Base-by-base conservation (phyloP, 2,797 vertebrate genomes). In the Sebastes reedi region DNA sequence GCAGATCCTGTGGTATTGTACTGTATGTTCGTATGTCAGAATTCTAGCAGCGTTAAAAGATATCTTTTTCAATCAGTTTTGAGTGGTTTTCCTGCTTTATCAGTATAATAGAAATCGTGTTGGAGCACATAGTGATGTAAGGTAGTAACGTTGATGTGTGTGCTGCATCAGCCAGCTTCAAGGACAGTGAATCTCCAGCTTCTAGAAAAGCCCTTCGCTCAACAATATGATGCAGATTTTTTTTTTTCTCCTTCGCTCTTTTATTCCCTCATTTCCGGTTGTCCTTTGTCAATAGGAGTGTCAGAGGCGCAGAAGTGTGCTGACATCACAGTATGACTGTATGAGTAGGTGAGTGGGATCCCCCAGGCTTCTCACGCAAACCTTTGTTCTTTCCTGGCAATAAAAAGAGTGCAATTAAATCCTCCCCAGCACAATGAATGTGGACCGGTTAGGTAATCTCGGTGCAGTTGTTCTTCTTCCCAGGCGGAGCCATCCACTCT, bases 361-460 rank as follows among this genome's bases (percentile, higher is more conserved):
- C 89, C 89, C 82, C 30, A 62, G 81, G 83, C 84, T n/a, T 30
- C 67, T 60, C 67, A 50, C 20, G 52, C 77, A 84, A 76, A 70
- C 69, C 72, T 69, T 88, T 82, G 39, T 83, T 79, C 69, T 75
- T 61, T 60, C 34, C 77, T 18, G 11, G 72, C 13, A 83, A 72
- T 76, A 69, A 83, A 82, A 85, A 84, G 22, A 52, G 50, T 20
- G 30, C 62, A 85, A 88, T 90, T 90, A 88, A 85, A 84, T 88
- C 70, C 61, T 84, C 72, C 62, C 32, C 32, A 58, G 56, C 55
- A 68, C 67, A 77, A 55, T 80, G 56, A 68, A 66, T 68, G 1
- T 27, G 22, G 42, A 71, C 32, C 39, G 72, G 71, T 72, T 75
- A 46, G 70, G 68, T 75, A 81, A 86, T 69, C 39, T 73, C 66